phyloP scores from a whole-genome alignment of 64 coral and sea anemone species.

The Trachythela sp. region DNA sequence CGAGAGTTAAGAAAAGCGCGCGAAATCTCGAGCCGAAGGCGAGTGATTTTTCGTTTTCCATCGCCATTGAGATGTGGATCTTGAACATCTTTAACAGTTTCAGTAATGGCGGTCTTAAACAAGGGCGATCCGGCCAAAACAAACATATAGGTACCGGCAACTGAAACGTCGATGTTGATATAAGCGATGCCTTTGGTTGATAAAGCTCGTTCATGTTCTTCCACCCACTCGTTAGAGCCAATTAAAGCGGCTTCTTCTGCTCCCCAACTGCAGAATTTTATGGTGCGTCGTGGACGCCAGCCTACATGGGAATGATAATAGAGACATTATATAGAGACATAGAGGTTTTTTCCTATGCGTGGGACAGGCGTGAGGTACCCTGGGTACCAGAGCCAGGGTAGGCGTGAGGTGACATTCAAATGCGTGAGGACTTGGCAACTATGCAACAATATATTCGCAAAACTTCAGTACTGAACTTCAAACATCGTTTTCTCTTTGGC shows the following conservation, averaged over 20 bases:
- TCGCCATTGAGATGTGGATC: constrained; percentile 41
- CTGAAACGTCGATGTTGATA: constrained; percentile 81
- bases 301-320: not conserved
- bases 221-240: constrained; percentile 96
- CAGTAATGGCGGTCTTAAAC: not conserved
- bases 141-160: constrained; percentile 51
- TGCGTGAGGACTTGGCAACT: no score
- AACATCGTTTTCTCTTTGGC: no score
- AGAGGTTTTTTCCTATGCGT: no score
- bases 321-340: no score
- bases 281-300: constrained; percentile 85
- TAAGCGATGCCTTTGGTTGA: constrained; percentile 76
- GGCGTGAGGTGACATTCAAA: no score
- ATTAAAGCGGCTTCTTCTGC: constrained; percentile 86
- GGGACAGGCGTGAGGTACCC: no score
- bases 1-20: no score
- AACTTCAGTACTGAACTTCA: no score
- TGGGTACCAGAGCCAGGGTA: no score
- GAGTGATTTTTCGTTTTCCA: not conserved
- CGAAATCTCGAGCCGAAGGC: no score
- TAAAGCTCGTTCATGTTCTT: constrained; percentile 56
- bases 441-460: no score
- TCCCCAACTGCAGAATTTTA: constrained; percentile 94
- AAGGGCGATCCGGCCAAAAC: constrained; percentile 12
- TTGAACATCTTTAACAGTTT: not conserved